Evolutionary conservation across 2,797 vertebrate species (phyloP).

Genomic region (Eulemur coronatus): DNA sequence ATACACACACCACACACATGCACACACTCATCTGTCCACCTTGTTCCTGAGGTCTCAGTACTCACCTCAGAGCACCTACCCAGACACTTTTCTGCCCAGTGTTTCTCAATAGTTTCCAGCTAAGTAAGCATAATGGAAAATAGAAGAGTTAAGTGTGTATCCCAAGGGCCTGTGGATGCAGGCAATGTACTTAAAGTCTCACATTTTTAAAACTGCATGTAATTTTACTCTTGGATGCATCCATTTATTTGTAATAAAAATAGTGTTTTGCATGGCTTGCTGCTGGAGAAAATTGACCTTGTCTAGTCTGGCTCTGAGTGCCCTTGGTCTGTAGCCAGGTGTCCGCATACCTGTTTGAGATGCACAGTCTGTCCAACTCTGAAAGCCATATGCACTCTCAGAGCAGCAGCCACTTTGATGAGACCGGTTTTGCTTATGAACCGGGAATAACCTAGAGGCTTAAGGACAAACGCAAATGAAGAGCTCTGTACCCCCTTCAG

Average conservation of each 20-base stretch:
- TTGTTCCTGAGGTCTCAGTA: background rate
- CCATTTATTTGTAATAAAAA: constrained; percentile 17
- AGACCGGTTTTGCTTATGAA: constrained; percentile 6
- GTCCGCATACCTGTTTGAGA: constrained; percentile 27
- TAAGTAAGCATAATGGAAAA: background rate
- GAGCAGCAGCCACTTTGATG: background rate
- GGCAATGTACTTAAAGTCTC: background rate
- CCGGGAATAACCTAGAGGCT: background rate
- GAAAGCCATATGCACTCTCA: background rate
- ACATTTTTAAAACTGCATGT: constrained; percentile 33
- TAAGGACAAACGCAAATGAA: constrained; percentile 24
- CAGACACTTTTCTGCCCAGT: background rate
- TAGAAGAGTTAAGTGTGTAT: background rate
- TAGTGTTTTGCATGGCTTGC: constrained; percentile 19
- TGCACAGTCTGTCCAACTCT: background rate
- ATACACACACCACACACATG: background rate
- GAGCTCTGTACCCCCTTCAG: background rate
- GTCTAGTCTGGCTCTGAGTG: background rate
- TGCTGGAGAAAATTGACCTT: constrained; percentile 39
- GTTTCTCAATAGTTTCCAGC: background rate
- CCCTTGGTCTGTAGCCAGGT: constrained; percentile 4
- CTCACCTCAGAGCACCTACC: background rate
- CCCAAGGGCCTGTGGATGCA: background rate
- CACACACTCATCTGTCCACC: background rate
- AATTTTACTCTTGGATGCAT: constrained; percentile 1